phyloP scores from a whole-genome alignment of 2,113 vertebrate genomes.

The Siniperca knerii region DNA sequence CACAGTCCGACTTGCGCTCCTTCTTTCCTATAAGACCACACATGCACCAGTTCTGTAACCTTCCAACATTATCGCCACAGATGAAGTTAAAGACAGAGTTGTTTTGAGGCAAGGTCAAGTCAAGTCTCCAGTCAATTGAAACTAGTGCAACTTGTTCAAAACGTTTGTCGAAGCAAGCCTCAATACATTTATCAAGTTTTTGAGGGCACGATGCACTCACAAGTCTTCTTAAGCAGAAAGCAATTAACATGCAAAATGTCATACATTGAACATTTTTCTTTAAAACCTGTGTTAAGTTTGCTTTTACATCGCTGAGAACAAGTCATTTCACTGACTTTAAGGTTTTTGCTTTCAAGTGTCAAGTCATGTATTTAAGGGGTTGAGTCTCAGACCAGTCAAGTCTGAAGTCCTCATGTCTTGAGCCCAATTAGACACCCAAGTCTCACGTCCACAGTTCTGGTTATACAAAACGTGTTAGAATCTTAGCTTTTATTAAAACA shows the following conservation, averaged over 20 bases:
- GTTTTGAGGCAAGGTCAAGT: too few species aligned
- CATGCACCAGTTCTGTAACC: neutral
- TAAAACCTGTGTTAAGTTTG: neutral
- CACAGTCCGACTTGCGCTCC: constrained; percentile 95
- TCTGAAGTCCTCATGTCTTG: neutral
- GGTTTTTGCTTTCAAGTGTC: neutral
- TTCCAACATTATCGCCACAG: neutral
- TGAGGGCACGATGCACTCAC: neutral
- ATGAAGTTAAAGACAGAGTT: neutral
- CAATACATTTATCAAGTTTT: neutral
- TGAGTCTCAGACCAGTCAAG: neutral
- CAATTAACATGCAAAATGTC: neutral
- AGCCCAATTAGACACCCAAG: neutral
- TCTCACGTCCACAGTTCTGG: neutral
- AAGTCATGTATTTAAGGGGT: neutral
- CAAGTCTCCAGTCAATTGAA: neutral
- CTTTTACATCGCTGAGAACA: neutral
- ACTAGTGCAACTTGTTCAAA: neutral
- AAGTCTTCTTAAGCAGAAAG: too few species aligned
- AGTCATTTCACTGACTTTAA: neutral
- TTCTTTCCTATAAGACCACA: constrained; percentile 89
- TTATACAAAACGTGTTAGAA: neutral
- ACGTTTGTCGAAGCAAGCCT: neutral
- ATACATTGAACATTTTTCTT: too few species aligned
- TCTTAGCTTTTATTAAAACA: constrained; percentile 6